Base-by-base conservation (phyloP, 2,797 vertebrate species). In the Crypturellus tataupa region DNA sequence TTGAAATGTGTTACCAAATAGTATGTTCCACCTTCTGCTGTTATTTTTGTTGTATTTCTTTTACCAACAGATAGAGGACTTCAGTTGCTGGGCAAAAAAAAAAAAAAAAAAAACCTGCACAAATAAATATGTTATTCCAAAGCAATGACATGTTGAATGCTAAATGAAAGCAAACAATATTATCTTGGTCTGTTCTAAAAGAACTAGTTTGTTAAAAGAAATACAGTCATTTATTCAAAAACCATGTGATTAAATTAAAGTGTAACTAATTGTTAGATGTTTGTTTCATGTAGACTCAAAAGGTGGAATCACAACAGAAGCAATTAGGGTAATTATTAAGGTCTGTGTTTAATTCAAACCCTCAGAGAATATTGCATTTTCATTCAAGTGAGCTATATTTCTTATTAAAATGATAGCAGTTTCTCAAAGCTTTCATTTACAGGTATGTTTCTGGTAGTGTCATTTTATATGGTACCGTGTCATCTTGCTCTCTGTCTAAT, bases 321-420 rank as follows among this genome's bases (percentile, higher is more conserved):
- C 96, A 96, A 97, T 97, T 95, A 95, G 93, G 94, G 96, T 97
- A 92, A 97, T 97, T 97, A 97, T 96, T 97, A 97, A 96, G 87
- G 89, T 94, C 94, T 95, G 96, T 87, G 65, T 96, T 97, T 97
- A 96, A 97, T 95, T 97, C 94, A 67, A 73, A 95, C 86, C 92
- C 93, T 94, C 80, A 76, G 94, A 94, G 83, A 97, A 95, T 90
- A 93, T 85, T 96, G 67, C 84, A 71, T 90, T 76, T 93, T 97
- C 91, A 93, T 95, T 96, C 85, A 76, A 93, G 90, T 86, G 85
- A 95, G 70, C 79, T 85, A 49, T 86, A 84, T 90, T 96, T 96
- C 76, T 62, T 58, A 25, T 70, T 87, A 16, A 85, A 92, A 91
- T 79, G 35, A 68, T 18, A 80, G 15, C 39, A 59, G 69, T 93